These are phyloP conservation scores for Lasioglossum oenotherae DNA, from an alignment of 2,888 invertebrate genomes.

Conservation along the genomic window DNA sequence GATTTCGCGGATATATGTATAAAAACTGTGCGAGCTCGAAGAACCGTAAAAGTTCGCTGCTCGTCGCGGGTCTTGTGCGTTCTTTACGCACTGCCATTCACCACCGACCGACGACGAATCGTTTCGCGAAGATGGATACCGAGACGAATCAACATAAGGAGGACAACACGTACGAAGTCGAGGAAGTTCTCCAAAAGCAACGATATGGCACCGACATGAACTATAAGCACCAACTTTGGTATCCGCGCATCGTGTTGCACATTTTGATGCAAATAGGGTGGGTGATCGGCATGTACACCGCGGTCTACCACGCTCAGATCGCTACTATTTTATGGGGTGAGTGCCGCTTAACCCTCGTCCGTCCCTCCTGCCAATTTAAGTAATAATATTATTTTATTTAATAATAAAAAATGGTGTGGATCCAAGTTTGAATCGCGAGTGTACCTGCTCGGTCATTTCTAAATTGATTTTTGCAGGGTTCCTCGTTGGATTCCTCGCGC, in stretches of 20 bases:
- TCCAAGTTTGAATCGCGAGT: too few relatives aligned
- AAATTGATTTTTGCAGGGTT: constrained; percentile 27
- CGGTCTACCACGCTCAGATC: constrained; percentile 37
- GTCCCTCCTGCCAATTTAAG: too few relatives aligned
- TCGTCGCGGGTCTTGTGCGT: too few relatives aligned
- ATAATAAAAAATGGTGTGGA: too few relatives aligned
- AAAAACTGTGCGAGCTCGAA: not conserved
- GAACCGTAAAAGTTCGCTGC: not conserved
- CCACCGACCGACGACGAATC: not conserved
- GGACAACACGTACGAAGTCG: constrained; percentile 28
- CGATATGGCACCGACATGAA: constrained; percentile 53
- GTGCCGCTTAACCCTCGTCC: not conserved
- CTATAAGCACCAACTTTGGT: constrained; percentile 45
- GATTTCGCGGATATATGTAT: not conserved
- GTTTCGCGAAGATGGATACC: constrained; percentile 15
- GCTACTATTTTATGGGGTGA: constrained; percentile 64
- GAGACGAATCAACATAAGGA: not conserved
- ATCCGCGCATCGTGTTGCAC: constrained; percentile 22
- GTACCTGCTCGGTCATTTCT: not conserved
- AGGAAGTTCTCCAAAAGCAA: constrained; percentile 13
- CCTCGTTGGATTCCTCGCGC: constrained; percentile 22
- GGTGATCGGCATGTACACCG: constrained; percentile 53
- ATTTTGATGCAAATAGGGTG: constrained; percentile 24
- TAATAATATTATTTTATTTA: too few relatives aligned
- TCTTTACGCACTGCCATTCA: not conserved